These are phyloP conservation scores for Tyria jacobaeae DNA, from an alignment of 2,888 invertebrate species.

Conservation along the genomic window DNA sequence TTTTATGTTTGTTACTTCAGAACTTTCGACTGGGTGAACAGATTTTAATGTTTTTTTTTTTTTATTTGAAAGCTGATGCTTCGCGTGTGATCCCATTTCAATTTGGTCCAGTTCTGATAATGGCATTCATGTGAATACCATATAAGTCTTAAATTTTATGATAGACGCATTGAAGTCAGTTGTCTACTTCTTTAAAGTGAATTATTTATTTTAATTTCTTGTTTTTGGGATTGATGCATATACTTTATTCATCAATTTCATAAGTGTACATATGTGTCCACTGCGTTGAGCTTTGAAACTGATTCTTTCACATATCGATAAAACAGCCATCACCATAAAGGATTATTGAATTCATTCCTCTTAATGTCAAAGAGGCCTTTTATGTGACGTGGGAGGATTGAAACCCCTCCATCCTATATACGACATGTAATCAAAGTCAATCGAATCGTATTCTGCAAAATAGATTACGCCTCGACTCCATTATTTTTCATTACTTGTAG, in stretches of 20 bases:
- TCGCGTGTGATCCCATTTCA: too few species aligned
- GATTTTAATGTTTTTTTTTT: too few species aligned
- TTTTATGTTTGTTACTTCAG: too few species aligned
- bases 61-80: too few species aligned
- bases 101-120: too few species aligned
- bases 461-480: conserved; percentile 22
- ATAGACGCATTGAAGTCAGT: too few species aligned
- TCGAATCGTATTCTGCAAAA: conserved; percentile 31
- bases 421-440: conserved; percentile 52
- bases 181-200: too few species aligned
- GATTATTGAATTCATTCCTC: conserved; percentile 63
- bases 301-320: conserved; percentile 43
- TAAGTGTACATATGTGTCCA: not conserved
- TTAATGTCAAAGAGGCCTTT: conserved; percentile 60
- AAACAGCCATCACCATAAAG: conserved; percentile 46
- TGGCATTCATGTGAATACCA: too few species aligned
- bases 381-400: conserved; percentile 53
- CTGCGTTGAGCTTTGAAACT: conserved; percentile 11
- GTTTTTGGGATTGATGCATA: not conserved
- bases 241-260: conserved; percentile 5
- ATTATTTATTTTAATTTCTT: too few species aligned
- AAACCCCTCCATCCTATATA: conserved; percentile 39
- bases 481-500: conserved; percentile 29
- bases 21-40: too few species aligned
- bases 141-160: too few species aligned